These are phyloP conservation scores for Tholera decimalis DNA, from an alignment of 2,888 invertebrate genomes.

Conservation along the genomic window DNA sequence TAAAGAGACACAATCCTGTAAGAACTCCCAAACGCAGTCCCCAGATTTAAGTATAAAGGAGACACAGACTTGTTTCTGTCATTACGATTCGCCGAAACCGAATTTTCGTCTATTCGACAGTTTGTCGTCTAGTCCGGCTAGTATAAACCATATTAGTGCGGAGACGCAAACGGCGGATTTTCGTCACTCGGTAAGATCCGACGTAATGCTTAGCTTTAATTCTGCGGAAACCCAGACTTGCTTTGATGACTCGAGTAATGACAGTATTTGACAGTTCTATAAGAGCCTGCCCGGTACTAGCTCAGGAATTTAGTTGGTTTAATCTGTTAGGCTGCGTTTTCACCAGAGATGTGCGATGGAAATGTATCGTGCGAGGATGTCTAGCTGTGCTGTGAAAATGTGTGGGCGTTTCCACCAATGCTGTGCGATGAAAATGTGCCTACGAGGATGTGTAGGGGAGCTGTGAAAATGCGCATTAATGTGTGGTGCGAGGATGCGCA, in stretches of 20 bases:
- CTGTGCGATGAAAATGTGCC: too few relatives aligned
- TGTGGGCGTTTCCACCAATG: too few relatives aligned
- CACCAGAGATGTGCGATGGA: too few relatives aligned
- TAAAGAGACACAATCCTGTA: slow-evolving; percentile 75
- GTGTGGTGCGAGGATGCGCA: too few relatives aligned
- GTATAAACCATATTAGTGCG: slow-evolving; percentile 76
- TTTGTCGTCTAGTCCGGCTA: slow-evolving; percentile 74
- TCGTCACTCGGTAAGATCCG: slow-evolving; percentile 66
- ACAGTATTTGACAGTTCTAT: slow-evolving; percentile 68
- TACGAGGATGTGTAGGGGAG: too few relatives aligned
- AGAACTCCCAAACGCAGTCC: slow-evolving; percentile 77
- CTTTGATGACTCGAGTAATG: slow-evolving; percentile 72
- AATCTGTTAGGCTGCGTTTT: too few relatives aligned
- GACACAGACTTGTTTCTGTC: slow-evolving; percentile 84
- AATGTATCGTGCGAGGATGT: too few relatives aligned
- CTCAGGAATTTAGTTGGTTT: neutral
- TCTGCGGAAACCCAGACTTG: slow-evolving; percentile 84
- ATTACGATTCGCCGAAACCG: slow-evolving; percentile 76
- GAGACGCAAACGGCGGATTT: slow-evolving; percentile 82
- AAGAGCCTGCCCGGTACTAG: neutral
- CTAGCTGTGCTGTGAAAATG: too few relatives aligned
- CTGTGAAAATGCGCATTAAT: too few relatives aligned
- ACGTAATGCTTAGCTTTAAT: slow-evolving; percentile 77
- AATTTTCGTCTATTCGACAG: slow-evolving; percentile 77
- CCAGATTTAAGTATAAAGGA: slow-evolving; percentile 84